Evolutionary conservation across 2,888 invertebrate genomes (phyloP).

Genomic region (Tridacna gigas): DNA sequence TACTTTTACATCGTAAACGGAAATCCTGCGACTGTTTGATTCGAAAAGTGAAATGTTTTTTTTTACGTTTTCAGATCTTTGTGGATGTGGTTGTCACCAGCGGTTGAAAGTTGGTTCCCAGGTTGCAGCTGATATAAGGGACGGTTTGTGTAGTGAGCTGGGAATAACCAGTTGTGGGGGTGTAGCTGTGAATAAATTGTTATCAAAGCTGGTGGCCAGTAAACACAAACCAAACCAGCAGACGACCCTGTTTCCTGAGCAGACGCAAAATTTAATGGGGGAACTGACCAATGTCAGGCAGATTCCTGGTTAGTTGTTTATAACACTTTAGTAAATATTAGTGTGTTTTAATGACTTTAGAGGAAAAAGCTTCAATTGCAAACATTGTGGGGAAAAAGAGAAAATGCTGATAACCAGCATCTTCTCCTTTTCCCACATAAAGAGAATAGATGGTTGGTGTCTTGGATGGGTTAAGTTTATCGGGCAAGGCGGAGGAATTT

Average conservation of each 20-base stretch:
- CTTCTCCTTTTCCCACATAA: not conserved
- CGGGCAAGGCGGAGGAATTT: no score
- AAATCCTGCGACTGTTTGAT: no score
- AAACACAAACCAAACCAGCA: constrained; percentile 90
- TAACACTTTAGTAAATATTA: no score
- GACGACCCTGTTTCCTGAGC: constrained; percentile 91
- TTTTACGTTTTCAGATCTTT: constrained; percentile 79
- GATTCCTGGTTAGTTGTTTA: constrained; percentile 74
- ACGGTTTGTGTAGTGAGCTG: constrained; percentile 89
- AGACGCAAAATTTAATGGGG: constrained; percentile 89
- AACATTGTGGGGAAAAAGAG: not conserved
- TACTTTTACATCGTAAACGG: no score
- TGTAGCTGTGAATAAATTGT: constrained; percentile 92
- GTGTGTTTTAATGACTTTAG: no score
- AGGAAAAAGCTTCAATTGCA: no score
- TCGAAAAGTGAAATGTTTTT: no score
- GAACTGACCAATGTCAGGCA: constrained; percentile 85
- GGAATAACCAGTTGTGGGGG: constrained; percentile 93
- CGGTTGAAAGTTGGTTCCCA: constrained; percentile 90
- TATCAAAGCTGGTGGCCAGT: constrained; percentile 90
- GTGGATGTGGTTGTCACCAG: constrained; percentile 91
- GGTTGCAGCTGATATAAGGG: constrained; percentile 91
- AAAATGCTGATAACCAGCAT: not conserved
- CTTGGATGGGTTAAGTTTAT: no score
- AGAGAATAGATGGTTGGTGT: no score